Evolutionary conservation across 2,797 vertebrate species (phyloP).

Genomic region (Atherinosoma microstoma): DNA sequence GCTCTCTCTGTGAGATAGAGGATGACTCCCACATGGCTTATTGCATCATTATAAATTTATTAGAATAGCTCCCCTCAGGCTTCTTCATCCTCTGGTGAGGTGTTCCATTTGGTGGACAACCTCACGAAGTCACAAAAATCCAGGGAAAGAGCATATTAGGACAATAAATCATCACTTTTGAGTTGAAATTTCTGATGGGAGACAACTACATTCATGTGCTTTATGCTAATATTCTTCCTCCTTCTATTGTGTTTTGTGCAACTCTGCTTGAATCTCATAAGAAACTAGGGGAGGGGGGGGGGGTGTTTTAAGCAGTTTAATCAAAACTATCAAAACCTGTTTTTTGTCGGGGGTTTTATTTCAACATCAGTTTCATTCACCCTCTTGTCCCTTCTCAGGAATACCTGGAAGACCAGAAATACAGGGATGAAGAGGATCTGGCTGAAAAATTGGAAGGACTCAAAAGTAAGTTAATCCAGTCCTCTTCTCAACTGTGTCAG

Average conservation of each 20-base stretch:
- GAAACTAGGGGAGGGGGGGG: neutral
- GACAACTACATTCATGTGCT: neutral
- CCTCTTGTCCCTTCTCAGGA: slow-evolving; percentile 80
- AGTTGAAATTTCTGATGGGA: slow-evolving; percentile 16
- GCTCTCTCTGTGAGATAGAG: slow-evolving; percentile 19
- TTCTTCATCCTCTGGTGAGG: slow-evolving; percentile 43
- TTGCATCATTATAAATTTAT: slow-evolving; percentile 72
- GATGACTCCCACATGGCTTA: slow-evolving; percentile 62
- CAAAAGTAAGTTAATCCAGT: slow-evolving; percentile 88
- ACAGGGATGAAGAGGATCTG: slow-evolving; percentile 93
- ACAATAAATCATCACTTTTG: slow-evolving; percentile 23
- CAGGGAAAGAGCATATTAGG: neutral
- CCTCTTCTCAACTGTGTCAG: neutral
- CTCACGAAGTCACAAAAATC: slow-evolving; percentile 25
- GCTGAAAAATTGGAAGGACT: slow-evolving; percentile 91
- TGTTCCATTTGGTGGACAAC: slow-evolving; percentile 62
- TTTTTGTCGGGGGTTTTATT: neutral
- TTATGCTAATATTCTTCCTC: neutral
- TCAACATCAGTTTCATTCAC: slow-evolving; percentile 3
- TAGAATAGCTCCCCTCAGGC: slow-evolving; percentile 55
- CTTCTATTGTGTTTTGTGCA: neutral
- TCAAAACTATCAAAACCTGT: slow-evolving; percentile 2
- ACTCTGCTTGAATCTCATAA: neutral
- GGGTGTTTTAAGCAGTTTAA: neutral
- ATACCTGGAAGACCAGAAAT: slow-evolving; percentile 96